Evolutionary conservation across 2,797 vertebrate genomes (phyloP).

Genomic region (Australoheros facetus): DNA sequence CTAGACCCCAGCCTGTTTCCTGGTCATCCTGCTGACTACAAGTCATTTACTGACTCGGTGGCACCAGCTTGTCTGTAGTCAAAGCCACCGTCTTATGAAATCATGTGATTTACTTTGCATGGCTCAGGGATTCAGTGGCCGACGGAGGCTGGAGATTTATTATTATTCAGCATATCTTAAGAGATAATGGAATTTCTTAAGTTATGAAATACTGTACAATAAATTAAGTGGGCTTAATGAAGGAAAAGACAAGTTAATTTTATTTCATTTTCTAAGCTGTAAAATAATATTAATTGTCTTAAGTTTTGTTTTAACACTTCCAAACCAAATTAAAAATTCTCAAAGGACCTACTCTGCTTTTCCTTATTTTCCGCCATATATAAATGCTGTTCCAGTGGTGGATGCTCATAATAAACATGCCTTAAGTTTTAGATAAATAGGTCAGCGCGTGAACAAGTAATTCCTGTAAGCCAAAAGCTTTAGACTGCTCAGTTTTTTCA

Average conservation of each 20-base stretch:
- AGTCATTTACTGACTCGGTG: conserved; percentile 1
- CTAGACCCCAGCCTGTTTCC: neutral
- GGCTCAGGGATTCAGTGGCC: neutral
- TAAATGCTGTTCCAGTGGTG: no score
- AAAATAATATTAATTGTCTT: neutral
- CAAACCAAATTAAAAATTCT: neutral
- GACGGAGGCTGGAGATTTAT: neutral
- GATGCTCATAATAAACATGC: no score
- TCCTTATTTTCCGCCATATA: neutral
- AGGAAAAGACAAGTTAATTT: neutral
- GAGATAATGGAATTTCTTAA: neutral
- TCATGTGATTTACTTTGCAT: neutral
- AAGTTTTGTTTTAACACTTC: conserved; percentile 3
- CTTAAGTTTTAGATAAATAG: no score
- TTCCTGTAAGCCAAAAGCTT: no score
- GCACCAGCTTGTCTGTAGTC: neutral
- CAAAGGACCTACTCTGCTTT: neutral
- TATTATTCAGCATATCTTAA: neutral
- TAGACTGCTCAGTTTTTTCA: neutral
- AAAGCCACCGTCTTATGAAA: neutral
- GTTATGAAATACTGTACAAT: neutral
- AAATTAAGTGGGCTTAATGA: neutral
- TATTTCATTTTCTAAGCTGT: neutral
- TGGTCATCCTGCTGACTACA: neutral
- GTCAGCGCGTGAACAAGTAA: no score